Evolutionary conservation across 2,113 vertebrate species (phyloP).

Genomic region (Eublepharis macularius): DNA sequence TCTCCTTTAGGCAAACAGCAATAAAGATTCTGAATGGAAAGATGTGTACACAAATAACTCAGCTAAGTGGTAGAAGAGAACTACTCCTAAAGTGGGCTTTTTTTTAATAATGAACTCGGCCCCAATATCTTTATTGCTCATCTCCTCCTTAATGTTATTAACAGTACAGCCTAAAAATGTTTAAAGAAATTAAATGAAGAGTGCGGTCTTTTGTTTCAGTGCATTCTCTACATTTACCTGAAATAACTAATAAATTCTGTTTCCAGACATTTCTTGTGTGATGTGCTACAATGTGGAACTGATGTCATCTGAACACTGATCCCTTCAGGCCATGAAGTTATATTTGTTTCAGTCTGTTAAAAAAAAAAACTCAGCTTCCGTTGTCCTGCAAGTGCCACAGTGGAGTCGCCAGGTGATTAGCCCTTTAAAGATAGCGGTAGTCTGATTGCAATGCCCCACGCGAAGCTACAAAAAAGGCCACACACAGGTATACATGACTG

Average conservation of each 20-base stretch:
- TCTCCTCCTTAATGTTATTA: slow-evolving; percentile 81
- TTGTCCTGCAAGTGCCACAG: not conserved
- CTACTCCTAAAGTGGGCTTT: slow-evolving; percentile 71
- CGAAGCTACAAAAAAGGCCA: not conserved
- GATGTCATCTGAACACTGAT: not conserved
- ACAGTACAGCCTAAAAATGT: slow-evolving; percentile 74
- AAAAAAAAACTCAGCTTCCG: not conserved
- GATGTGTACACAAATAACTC: slow-evolving; percentile 77
- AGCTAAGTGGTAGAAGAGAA: slow-evolving; percentile 76
- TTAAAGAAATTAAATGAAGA: slow-evolving; percentile 70
- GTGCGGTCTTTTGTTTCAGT: slow-evolving; percentile 60
- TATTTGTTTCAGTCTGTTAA: not conserved
- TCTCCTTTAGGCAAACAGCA: slow-evolving; percentile 78
- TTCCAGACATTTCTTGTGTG: slow-evolving; percentile 40
- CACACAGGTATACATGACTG: not conserved
- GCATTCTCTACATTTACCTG: slow-evolving; percentile 67
- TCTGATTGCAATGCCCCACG: not conserved
- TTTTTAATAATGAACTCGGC: slow-evolving; percentile 77
- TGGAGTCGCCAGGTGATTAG: not conserved
- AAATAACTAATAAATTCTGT: slow-evolving; percentile 60
- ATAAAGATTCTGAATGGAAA: slow-evolving; percentile 81
- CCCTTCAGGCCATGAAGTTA: not conserved
- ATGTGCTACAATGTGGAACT: not conserved
- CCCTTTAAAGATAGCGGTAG: not conserved
- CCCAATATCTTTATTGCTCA: slow-evolving; percentile 80